A percentile compares a stretch with the other conserved stretches of the same genome.
phyloP scores from a whole-genome alignment of 2,113 vertebrate species.

The Leptobrachium leishanense region DNA sequence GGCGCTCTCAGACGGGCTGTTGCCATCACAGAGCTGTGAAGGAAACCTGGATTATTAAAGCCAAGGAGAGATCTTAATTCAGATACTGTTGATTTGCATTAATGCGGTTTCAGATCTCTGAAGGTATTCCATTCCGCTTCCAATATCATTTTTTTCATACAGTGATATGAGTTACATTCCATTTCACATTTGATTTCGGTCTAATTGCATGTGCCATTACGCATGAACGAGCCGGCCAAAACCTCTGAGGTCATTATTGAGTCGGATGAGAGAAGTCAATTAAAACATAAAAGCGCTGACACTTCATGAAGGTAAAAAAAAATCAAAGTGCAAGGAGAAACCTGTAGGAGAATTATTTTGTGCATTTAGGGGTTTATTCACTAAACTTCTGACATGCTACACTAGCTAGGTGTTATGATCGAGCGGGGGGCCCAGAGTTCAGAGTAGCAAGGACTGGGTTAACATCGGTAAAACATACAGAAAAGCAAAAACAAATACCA shows the following conservation, averaged over 20 bases:
- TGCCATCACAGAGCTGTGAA: background rate
- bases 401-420: no score
- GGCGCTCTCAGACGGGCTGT: constrained; percentile 10
- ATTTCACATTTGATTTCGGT: constrained; percentile 3
- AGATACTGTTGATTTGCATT: constrained; percentile 15
- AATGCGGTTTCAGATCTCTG: background rate
- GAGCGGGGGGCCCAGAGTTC: no score
- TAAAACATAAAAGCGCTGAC: background rate
- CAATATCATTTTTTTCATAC: background rate
- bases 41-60: background rate
- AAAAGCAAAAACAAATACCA: no score
- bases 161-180: background rate
- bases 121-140: background rate
- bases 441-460: no score
- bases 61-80: background rate
- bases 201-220: background rate
- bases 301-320: no score
- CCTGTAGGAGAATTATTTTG: no score
- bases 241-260: background rate
- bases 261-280: background rate
- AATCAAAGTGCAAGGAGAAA: no score
- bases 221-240: background rate
- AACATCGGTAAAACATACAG: no score
- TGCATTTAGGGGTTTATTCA: no score
- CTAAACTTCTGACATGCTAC: no score